Percentiles rank a stretch among this genome's conserved stretches.
These are phyloP conservation scores for Triplophysa tibetana DNA, from an alignment of 2,113 vertebrate species.

Conservation along the genomic window DNA sequence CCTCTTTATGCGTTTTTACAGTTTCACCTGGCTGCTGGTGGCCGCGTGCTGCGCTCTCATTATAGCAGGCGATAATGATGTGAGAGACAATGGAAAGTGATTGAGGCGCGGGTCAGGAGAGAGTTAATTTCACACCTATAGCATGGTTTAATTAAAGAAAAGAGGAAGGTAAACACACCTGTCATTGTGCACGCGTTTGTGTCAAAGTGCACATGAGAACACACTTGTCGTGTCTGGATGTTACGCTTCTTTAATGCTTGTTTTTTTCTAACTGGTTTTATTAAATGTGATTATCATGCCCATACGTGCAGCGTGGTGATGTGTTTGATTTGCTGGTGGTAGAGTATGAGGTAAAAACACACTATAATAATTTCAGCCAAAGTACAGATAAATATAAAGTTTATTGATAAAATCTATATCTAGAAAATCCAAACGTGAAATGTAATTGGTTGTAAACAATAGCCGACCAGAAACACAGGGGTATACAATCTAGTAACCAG, in stretches of 20 bases:
- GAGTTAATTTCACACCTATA: constrained; percentile 83
- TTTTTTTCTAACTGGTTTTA: not conserved
- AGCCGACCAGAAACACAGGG: no score
- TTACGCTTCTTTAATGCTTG: not conserved
- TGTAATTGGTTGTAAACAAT: no score
- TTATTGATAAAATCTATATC: no score
- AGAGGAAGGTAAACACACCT: constrained; percentile 63
- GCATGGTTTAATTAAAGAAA: constrained; percentile 80
- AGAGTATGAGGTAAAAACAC: no score
- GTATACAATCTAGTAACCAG: no score
- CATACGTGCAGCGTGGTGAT: not conserved
- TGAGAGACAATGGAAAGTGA: constrained; percentile 75
- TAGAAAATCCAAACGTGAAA: no score
- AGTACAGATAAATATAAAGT: no score
- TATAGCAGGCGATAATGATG: constrained; percentile 74
- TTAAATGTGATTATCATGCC: not conserved
- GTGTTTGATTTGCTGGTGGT: not conserved
- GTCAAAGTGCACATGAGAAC: not conserved
- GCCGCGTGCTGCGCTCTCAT: constrained; percentile 57
- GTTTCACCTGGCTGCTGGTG: constrained; percentile 51
- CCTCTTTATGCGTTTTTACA: constrained; percentile 27
- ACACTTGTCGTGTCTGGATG: not conserved
- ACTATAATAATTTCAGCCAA: no score
- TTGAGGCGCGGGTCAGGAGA: constrained; percentile 76
- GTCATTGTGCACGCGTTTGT: constrained; percentile 44